Conservation (phyloP, 37 sponge, comb jelly and placozoan species). For the Aplysina aerophoba region DNA sequence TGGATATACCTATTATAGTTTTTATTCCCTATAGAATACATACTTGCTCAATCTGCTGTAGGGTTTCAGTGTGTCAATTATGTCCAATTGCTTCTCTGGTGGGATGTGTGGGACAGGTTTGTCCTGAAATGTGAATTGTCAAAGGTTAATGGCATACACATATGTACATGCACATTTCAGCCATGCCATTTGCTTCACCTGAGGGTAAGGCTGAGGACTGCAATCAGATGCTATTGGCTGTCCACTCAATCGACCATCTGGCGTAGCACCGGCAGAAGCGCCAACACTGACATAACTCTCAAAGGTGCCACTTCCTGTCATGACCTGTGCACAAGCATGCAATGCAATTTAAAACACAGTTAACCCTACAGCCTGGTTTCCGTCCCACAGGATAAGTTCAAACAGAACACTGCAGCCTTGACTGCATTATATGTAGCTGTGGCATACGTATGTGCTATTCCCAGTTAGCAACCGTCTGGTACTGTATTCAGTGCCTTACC, state of each 20-base stretch:
- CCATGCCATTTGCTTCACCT: slow-evolving; percentile 16
- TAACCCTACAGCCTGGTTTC: too few species aligned
- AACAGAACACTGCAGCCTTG: too few species aligned
- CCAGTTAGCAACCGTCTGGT: too few species aligned
- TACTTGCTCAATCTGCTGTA: slow-evolving; percentile 25
- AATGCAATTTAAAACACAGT: neutral
- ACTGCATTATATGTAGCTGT: too few species aligned
- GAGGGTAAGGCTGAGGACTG: slow-evolving; percentile 53
- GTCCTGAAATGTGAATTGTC: slow-evolving; percentile 42
- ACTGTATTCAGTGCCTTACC: slow-evolving; percentile 1
- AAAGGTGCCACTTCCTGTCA: slow-evolving; percentile 54
- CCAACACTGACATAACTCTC: slow-evolving; percentile 53
- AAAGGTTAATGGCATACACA: neutral
- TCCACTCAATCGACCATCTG: slow-evolving; percentile 50
- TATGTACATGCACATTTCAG: neutral
- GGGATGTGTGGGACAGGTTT: slow-evolving; percentile 43
- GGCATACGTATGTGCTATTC: too few species aligned
- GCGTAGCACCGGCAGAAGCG: slow-evolving; percentile 48
- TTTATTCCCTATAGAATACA: neutral
- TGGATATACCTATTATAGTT: too few species aligned
- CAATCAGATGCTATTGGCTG: slow-evolving; percentile 59
- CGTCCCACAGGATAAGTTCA: too few species aligned
- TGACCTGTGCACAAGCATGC: slow-evolving; percentile 4
- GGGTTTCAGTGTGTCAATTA: slow-evolving; percentile 48
- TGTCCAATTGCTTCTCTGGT: slow-evolving; percentile 25